Percentiles rank a stretch among this genome's conserved stretches.
These are phyloP conservation scores for Brachyistius frenatus DNA, from an alignment of 2,113 vertebrate species.

Conservation along the genomic window DNA sequence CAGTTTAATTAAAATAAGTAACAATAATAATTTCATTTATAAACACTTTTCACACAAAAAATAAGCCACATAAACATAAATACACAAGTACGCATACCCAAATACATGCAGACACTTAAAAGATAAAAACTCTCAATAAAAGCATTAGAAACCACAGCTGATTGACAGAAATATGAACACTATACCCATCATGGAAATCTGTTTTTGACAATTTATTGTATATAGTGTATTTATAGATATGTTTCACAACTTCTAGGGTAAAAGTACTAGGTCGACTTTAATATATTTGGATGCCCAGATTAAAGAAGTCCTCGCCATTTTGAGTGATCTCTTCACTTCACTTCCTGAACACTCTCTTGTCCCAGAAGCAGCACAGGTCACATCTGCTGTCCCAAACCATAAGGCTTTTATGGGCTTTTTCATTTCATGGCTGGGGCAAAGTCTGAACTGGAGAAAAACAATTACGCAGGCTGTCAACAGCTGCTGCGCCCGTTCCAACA, in stretches of 20 bases:
- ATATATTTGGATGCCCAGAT: slow-evolving; percentile 1
- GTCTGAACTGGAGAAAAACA: slow-evolving; percentile 68
- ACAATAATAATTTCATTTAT: no score
- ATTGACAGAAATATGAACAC: no score
- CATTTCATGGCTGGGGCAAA: slow-evolving; percentile 68
- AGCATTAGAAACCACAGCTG: no score
- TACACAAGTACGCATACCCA: no score
- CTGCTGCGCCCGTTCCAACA: slow-evolving; percentile 49
- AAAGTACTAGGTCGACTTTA: not conserved
- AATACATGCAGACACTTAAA: no score
- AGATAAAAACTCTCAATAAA: no score
- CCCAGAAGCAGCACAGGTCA: slow-evolving; percentile 18
- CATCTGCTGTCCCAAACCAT: slow-evolving; percentile 42
- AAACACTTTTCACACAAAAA: no score
- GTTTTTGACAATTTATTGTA: no score
- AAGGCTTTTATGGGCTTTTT: slow-evolving; percentile 63
- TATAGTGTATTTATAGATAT: not conserved
- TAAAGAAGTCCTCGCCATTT: slow-evolving; percentile 17
- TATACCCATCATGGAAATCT: no score
- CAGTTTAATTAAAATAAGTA: no score
- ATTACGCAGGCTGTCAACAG: slow-evolving; percentile 74
- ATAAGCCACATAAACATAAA: no score
- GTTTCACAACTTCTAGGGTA: not conserved
- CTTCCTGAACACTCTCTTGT: not conserved
- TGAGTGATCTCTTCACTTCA: slow-evolving; percentile 17